phyloP scores from a whole-genome alignment of 2,797 vertebrate species.

The Sebastes nivosus region DNA sequence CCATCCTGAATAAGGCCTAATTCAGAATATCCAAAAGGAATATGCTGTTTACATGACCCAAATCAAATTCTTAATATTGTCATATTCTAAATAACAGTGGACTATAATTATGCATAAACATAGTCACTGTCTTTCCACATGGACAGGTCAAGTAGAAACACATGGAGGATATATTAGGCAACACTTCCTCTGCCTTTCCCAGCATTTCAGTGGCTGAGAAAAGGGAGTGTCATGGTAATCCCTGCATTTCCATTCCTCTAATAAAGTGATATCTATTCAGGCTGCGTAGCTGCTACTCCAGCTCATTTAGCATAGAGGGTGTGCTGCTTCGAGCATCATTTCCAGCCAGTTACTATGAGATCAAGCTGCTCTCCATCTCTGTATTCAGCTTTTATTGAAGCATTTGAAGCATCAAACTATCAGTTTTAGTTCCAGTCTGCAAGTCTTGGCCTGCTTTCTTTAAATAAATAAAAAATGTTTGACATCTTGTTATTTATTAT shows the following conservation, averaged over 20 bases:
- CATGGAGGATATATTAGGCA: neutral
- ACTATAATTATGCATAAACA: too few relatives aligned
- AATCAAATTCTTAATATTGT: too few relatives aligned
- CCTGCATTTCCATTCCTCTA: conserved; percentile 13
- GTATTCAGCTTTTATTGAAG: neutral
- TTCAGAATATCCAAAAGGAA: too few relatives aligned
- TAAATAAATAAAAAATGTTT: neutral
- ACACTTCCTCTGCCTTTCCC: neutral
- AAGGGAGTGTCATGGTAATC: neutral
- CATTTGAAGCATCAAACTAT: neutral
- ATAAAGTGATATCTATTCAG: conserved; percentile 44
- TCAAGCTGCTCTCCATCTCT: conserved; percentile 9
- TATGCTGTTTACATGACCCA: too few relatives aligned
- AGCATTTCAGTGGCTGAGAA: neutral
- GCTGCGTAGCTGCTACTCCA: conserved; percentile 22
- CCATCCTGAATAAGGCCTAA: too few relatives aligned
- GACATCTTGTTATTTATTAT: neutral
- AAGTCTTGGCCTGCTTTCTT: neutral
- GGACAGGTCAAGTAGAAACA: neutral
- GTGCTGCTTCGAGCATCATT: conserved; percentile 28
- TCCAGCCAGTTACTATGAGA: conserved; percentile 20
- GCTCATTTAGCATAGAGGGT: conserved; percentile 27
- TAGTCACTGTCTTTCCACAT: neutral
- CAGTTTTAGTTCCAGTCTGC: neutral
- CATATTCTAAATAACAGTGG: too few relatives aligned